These are phyloP conservation scores for Tupiocoris notatus DNA, from an alignment of 2,888 invertebrate genomes.

Conservation along the genomic window DNA sequence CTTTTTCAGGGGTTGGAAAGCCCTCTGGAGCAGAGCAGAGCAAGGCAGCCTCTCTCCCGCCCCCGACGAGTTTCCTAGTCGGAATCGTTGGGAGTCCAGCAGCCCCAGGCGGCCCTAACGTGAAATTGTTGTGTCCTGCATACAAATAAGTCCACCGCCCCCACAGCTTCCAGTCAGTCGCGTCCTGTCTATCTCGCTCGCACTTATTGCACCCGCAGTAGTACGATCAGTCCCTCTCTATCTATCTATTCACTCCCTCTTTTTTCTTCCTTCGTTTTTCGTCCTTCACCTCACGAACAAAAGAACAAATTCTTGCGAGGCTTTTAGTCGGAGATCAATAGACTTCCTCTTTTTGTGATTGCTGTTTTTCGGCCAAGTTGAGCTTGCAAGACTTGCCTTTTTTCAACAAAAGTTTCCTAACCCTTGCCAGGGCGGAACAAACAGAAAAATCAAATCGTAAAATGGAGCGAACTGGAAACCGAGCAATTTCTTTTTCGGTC, in stretches of 20 bases:
- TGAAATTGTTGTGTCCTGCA: conserved; percentile 51
- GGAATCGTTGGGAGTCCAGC: conserved; percentile 40
- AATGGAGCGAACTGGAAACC: background rate
- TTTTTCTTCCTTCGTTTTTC: background rate
- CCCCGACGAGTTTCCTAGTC: conserved; percentile 31
- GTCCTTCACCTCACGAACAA: conserved; percentile 25
- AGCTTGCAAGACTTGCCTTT: background rate
- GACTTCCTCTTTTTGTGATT: conserved; percentile 27
- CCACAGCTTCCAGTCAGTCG: conserved; percentile 40
- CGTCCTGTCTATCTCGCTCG: conserved; percentile 14
- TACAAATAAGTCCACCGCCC: conserved; percentile 51
- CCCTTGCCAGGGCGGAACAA: background rate
- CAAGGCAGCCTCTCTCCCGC: conserved; percentile 8
- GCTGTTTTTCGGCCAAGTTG: conserved; percentile 5
- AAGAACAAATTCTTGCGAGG: conserved; percentile 43
- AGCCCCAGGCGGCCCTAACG: conserved; percentile 49
- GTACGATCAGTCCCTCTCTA: background rate
- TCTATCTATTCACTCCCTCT: background rate
- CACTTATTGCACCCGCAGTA: conserved; percentile 33
- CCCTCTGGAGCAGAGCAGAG: conserved; percentile 8
- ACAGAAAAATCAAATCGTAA: background rate
- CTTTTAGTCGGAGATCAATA: conserved; percentile 43
- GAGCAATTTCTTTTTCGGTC: background rate
- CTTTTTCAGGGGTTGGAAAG: conserved; percentile 46
- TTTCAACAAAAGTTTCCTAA: background rate